Percentiles rank a stretch among this genome's conserved stretches.
These are phyloP conservation scores for Celastrina argiolus DNA, from an alignment of 2,888 invertebrate species.

Conservation along the genomic window DNA sequence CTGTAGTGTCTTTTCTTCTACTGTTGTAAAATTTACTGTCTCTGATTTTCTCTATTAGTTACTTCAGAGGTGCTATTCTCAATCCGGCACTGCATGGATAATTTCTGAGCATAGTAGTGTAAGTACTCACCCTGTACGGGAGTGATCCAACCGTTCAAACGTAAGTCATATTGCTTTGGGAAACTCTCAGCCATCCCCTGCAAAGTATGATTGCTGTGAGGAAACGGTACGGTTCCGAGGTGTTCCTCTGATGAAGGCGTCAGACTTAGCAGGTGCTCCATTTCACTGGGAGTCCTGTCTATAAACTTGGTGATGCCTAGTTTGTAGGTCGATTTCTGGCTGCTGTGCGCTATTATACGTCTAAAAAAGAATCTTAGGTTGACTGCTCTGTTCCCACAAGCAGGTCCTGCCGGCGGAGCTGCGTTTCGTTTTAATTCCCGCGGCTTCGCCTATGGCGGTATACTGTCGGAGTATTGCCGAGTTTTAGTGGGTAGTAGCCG, in stretches of 20 bases:
- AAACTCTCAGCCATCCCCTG: conserved; percentile 38
- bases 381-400: no score
- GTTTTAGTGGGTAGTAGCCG: no score
- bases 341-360: conserved; percentile 43
- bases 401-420: no score
- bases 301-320: conserved; percentile 55
- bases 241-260: conserved; percentile 41
- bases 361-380: conserved; percentile 36
- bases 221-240: conserved; percentile 50
- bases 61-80: no score
- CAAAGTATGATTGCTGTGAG: conserved; percentile 44
- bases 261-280: conserved; percentile 45
- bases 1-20: no score
- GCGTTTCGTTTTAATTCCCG: no score
- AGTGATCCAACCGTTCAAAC: conserved; percentile 49
- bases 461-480: no score
- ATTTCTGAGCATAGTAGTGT: no score
- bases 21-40: no score
- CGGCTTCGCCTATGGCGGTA: no score
- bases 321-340: conserved; percentile 49
- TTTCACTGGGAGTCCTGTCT: conserved; percentile 53
- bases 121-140: conserved; percentile 48
- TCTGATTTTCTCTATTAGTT: no score
- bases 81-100: no score
- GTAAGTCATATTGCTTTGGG: conserved; percentile 50